Evolutionary conservation across 2,113 vertebrate species (phyloP), one percentile per base, ranked within the genome.

Genomic region (Panthera tigris): DNA sequence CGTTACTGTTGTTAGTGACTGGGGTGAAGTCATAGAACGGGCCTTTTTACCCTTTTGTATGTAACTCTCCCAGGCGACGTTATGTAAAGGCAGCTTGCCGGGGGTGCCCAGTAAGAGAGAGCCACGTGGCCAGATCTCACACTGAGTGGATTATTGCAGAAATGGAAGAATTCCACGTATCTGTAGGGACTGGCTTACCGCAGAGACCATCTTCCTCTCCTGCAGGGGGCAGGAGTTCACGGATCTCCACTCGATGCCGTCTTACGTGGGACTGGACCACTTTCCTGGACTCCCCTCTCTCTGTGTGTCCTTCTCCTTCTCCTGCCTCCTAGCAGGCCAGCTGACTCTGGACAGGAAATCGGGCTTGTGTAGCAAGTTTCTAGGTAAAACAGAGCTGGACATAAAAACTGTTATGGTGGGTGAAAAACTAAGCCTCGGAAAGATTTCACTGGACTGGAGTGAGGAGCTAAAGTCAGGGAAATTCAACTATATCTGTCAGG

Each of bases 381-480:
- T 29, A 86, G 79, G 95, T 93, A 79, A 95, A 91, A 96, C 21
- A 23, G 88, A 92, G 79, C 73, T 68, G 23, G 61, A 96, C 95
- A 79, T 90, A 83, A 96, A 97, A 86, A 48, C 89, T 79, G 80
- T 96, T 96, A 96, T 74, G 39, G 89, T 33, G 90, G 92, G 87
- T 95, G 68, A 87, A 97, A 95, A 95, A 86, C 74, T 95, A 97
- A 96, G 66, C 94, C 86, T 96, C 12, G 0, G 48, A 95, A 96
- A 96, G 83, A 96, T 97, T 96, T 97, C 80, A 45, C 87, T 52
- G 50, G 84, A 92, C 79, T 55, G n/a, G 82, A 83, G 31, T 94
- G 89, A 97, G 94, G 92, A 95, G 50, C 92, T 85, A 39, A 96
- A 96, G 85, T 97, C 82, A 89, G 52, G 97, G 95, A 93, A 97